Base-by-base conservation (phyloP, 2,797 vertebrate species). In the Pelodytes ibericus region DNA sequence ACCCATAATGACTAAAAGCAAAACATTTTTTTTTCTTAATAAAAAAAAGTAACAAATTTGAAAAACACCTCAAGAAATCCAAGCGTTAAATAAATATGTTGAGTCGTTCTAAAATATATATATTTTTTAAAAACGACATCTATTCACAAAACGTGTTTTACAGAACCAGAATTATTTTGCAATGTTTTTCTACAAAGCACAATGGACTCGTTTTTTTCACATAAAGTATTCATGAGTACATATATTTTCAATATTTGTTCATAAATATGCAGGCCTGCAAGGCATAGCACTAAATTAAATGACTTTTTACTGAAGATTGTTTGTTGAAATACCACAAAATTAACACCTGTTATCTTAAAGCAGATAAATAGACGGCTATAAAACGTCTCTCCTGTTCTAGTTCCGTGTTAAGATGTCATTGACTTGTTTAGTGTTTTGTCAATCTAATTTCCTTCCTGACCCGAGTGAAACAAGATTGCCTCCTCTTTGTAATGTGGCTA, bases 1-100 rank as follows among this genome's bases (percentile, higher is more conserved):
- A 2, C 11, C 58, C n/a, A 77, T 84, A 82, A 67, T 33, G 63
- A 66, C 72, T 74, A 74, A 59, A 66, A 58, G 80, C 59, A 80
- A 56, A n/a, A n/a, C n/a, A n/a, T n/a, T n/a, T n/a, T n/a, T n/a
- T n/a, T n/a, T n/a, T n/a, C n/a, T 8, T 44, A 44, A 44, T 44
- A 16, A 16, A 13, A 44, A 44, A 44, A 44, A 13, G 10, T 44
- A 44, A 44, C 33, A 36, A 3, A 2, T 15, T n/a, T 16, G 18
- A 13, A 44, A 44, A 44, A 27, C 11, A n/a, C 16, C 24, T 16
- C 30, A 58, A 44, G 18, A 44, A 74, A 65, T 63, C 49, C 41
- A 30, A 16, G 8, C 2, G 58, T 86, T 86, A 85, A 68, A 36
- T 36, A 36, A 44, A 15, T 9, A 44, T 13, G 3, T 13, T 10